Evolutionary conservation across 1,140 invertebrate species (phyloP).

Genomic region (Dermatophagoides farinae): DNA sequence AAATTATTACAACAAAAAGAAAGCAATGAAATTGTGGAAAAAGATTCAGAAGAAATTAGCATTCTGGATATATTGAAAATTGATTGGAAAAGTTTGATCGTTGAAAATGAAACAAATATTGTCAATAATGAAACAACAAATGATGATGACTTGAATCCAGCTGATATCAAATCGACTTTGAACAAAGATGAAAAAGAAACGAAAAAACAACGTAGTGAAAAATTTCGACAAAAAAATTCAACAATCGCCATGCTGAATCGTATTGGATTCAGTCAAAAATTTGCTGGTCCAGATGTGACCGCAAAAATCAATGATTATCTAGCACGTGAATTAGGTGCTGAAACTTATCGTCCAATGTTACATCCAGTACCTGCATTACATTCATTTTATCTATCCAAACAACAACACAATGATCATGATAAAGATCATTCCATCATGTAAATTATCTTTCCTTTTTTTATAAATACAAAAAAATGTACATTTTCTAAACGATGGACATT

Average conservation of each 20-base stretch:
- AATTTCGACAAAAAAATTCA: not conserved
- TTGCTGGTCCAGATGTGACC: not conserved
- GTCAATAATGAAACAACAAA: not conserved
- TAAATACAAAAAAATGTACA: no score
- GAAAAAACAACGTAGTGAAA: not conserved
- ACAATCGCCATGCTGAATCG: not conserved
- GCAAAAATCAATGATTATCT: not conserved
- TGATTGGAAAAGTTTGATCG: not conserved
- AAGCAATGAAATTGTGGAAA: no score
- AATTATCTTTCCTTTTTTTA: not conserved
- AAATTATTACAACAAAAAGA: no score
- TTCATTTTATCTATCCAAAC: not conserved
- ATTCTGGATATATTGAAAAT: not conserved
- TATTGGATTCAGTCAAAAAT: not conserved
- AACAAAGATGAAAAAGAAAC: not conserved
- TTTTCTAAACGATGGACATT: no score
- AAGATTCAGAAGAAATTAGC: no score
- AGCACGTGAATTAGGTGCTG: not conserved
- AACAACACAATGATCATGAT: not conserved
- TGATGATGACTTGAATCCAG: not conserved
- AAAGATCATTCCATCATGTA: not conserved
- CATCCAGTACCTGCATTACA: not conserved
- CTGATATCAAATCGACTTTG: no score
- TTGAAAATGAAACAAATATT: not conserved
- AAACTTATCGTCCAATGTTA: not conserved